These are phyloP conservation scores for Mormyrus hasselquistii DNA, from an alignment of 2,797 vertebrate species.

Conservation along the genomic window DNA sequence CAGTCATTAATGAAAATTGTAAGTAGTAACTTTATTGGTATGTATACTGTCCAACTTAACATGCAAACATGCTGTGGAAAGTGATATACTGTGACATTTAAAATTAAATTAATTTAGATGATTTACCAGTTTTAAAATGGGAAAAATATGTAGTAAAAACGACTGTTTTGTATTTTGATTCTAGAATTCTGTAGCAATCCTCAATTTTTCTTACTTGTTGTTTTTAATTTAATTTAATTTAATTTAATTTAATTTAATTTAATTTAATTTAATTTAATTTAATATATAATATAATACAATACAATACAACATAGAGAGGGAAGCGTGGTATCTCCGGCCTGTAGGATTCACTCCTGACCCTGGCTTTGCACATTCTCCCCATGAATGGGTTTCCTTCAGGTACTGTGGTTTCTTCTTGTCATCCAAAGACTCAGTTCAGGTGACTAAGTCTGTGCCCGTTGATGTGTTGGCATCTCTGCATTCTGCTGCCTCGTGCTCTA, in stretches of 20 bases:
- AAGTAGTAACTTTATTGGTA: background rate
- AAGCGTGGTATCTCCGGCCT: background rate
- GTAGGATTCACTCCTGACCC: background rate
- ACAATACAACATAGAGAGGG: background rate
- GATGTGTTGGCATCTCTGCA: background rate
- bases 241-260: background rate
- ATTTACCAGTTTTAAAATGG: background rate
- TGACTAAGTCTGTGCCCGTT: background rate
- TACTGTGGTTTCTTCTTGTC: background rate
- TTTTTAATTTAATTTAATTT: background rate
- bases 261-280: no score
- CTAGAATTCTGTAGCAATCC: background rate
- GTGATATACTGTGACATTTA: background rate
- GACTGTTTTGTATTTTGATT: background rate
- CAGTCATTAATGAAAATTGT: background rate
- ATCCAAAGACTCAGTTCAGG: background rate
- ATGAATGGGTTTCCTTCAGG: background rate
- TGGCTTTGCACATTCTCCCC: background rate
- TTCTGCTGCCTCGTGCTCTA: background rate
- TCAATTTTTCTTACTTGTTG: background rate
- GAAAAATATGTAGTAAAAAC: background rate
- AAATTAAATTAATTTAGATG: background rate
- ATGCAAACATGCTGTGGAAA: background rate
- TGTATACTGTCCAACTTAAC: background rate
- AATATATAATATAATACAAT: background rate